phyloP scores from a whole-genome alignment of 1,140 invertebrate species.

The Scaptomyza montana region DNA sequence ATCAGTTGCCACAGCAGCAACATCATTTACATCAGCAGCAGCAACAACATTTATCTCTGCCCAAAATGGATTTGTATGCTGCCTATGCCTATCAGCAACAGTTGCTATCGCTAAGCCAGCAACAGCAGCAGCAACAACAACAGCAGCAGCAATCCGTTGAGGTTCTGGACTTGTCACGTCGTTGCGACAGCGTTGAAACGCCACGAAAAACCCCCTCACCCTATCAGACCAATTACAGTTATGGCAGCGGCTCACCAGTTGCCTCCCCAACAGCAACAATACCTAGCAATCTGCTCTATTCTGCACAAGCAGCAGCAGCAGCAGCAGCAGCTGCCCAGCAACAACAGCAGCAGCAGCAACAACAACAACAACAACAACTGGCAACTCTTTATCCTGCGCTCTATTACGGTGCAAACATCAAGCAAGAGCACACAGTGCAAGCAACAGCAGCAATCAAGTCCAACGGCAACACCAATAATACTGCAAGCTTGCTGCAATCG shows the following conservation, averaged over 20 bases:
- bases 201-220: constrained; percentile 79
- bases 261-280: constrained; percentile 61
- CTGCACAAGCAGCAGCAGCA: constrained; percentile 61
- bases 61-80: constrained; percentile 76
- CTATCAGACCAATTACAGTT: constrained; percentile 74
- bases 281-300: constrained; percentile 65
- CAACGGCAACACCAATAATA: constrained; percentile 44
- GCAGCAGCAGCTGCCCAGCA: constrained; percentile 37
- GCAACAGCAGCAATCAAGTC: constrained; percentile 21
- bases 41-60: constrained; percentile 53
- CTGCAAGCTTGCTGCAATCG: constrained; percentile 67
- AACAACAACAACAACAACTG: constrained; percentile 47
- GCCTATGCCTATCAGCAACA: constrained; percentile 82
- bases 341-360: constrained; percentile 59
- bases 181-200: constrained; percentile 80
- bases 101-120: constrained; percentile 63
- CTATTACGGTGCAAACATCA: constrained; percentile 65
- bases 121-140: constrained; percentile 55
- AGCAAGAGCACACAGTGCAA: constrained; percentile 51
- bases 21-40: constrained; percentile 53
- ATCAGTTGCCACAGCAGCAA: constrained; percentile 46
- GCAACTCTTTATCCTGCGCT: constrained; percentile 72
- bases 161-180: constrained; percentile 81
- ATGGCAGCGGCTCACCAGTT: constrained; percentile 63
- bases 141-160: constrained; percentile 49